A percentile compares a stretch with the other conserved stretches of the same genome.
Conservation (phyloP, 2,888 invertebrate genomes). For the Coenonympha glycerion region DNA sequence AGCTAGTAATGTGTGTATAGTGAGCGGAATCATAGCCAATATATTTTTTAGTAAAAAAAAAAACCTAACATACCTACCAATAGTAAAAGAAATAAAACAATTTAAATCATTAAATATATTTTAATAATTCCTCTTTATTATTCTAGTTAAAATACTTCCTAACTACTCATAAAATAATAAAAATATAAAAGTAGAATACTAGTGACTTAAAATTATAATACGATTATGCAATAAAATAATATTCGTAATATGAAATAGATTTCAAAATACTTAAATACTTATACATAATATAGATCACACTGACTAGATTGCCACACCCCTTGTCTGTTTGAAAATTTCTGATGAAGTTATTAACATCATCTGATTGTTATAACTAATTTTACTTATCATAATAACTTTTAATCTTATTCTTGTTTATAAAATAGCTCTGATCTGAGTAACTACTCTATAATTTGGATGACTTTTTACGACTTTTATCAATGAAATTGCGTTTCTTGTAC, state of each 20-base stretch:
- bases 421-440: too few relatives aligned
- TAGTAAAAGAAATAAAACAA: slow-evolving; percentile 8
- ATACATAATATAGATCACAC: slow-evolving; percentile 65
- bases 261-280: slow-evolving; percentile 35
- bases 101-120: slow-evolving; percentile 15
- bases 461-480: too few relatives aligned
- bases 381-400: neutral
- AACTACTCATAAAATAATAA: slow-evolving; percentile 23
- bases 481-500: too few relatives aligned
- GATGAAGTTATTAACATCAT: slow-evolving; percentile 28
- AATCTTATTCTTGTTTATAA: too few relatives aligned
- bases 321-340: slow-evolving; percentile 51
- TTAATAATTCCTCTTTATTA: too few relatives aligned
- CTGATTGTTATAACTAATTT: slow-evolving; percentile 2
- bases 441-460: too few relatives aligned
- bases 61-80: too few relatives aligned
- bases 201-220: slow-evolving; percentile 16
- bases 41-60: too few relatives aligned
- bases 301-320: slow-evolving; percentile 75
- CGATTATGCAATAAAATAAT: slow-evolving; percentile 13
- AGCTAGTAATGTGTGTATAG: too few relatives aligned
- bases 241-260: slow-evolving; percentile 28
- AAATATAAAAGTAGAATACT: slow-evolving; percentile 13
- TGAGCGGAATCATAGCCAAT: too few relatives aligned
- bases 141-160: slow-evolving; percentile 20